Percentiles rank a stretch among this genome's conserved stretches.
Evolutionary conservation across 1,140 invertebrate species (phyloP).

Genomic region (Melipona quadrifasciata): DNA sequence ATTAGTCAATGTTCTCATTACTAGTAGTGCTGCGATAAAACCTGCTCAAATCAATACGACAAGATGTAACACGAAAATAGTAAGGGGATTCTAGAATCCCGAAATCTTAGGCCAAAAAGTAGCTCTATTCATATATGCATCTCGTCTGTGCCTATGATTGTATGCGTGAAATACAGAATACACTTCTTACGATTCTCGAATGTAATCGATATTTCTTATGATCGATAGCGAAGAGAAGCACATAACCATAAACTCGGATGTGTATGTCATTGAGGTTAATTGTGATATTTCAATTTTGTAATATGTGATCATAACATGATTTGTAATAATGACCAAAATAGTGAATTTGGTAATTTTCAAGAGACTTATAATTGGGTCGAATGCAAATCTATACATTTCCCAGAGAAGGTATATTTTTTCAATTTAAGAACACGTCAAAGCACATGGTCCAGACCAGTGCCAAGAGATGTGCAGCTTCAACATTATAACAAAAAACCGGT

Average conservation of each 20-base stretch:
- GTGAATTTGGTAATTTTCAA: slow-evolving; percentile 56
- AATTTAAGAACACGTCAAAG: slow-evolving; percentile 50
- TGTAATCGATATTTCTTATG: too few species aligned
- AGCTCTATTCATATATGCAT: too few species aligned
- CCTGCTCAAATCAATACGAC: too few species aligned
- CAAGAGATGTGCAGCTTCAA: slow-evolving; percentile 15
- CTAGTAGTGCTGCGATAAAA: too few species aligned
- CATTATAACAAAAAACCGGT: background rate
- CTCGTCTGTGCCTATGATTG: too few species aligned
- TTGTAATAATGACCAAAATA: background rate
- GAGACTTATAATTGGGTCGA: slow-evolving; percentile 66
- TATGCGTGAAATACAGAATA: too few species aligned
- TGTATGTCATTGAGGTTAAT: background rate
- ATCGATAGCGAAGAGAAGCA: too few species aligned
- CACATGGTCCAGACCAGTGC: slow-evolving; percentile 57
- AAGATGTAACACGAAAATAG: too few species aligned
- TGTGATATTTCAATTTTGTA: background rate
- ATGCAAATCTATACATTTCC: slow-evolving; percentile 55
- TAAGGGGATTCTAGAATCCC: too few species aligned
- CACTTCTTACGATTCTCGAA: too few species aligned
- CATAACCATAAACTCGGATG: background rate
- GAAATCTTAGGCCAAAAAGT: too few species aligned
- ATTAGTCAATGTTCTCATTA: too few species aligned
- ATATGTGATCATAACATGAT: background rate
- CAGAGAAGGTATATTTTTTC: slow-evolving; percentile 42